Evolutionary conservation across 2,113 vertebrate species (phyloP).

Genomic region (Chunga burmeisteri): DNA sequence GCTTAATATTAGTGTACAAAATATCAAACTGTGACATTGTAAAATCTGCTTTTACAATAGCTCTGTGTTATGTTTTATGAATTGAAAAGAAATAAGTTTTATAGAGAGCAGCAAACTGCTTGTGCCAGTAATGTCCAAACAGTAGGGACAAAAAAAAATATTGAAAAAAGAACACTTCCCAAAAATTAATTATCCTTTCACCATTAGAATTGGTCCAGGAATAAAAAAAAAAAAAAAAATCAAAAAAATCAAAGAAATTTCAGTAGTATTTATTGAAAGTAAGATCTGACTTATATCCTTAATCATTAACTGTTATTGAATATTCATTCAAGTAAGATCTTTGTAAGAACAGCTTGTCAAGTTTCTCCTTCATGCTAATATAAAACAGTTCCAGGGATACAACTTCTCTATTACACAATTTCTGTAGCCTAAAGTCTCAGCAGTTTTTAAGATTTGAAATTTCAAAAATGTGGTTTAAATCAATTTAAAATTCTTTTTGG

Average conservation of each 20-base stretch:
- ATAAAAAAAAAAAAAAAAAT: neutral
- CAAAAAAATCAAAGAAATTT: neutral
- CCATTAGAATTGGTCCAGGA: neutral
- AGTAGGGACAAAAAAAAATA: neutral
- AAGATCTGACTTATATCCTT: neutral
- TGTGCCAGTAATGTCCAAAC: neutral
- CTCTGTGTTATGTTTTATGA: neutral
- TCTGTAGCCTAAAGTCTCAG: neutral
- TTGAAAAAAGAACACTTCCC: accelerated
- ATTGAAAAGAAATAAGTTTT: neutral
- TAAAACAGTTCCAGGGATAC: neutral
- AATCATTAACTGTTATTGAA: neutral
- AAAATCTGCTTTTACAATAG: neutral
- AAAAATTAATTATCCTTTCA: neutral
- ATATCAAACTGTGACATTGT: neutral
- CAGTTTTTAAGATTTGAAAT: neutral
- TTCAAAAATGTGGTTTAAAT: neutral
- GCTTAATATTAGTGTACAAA: neutral
- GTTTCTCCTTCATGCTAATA: neutral
- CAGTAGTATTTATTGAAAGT: neutral
- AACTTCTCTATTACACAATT: neutral
- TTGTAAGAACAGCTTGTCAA: neutral
- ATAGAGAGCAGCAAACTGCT: neutral
- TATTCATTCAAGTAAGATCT: neutral
- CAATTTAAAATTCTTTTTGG: neutral